These are phyloP conservation scores for Nesidiocoris tenuis DNA, from an alignment of 2,888 invertebrate species.

Conservation along the genomic window DNA sequence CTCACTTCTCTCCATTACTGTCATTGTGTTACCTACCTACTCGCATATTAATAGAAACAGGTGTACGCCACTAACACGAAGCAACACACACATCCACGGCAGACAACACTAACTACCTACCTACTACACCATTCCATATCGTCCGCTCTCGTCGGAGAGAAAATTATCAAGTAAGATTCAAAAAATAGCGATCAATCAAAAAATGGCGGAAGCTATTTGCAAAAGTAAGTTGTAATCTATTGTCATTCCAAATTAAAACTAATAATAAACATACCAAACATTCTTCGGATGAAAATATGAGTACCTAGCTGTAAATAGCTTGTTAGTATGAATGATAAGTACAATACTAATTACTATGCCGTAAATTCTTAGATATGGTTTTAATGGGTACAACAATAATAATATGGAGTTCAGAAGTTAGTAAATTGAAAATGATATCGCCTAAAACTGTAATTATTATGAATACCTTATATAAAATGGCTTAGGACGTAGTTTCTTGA, in stretches of 20 bases:
- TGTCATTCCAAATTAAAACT: conserved; percentile 11
- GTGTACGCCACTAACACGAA: too few species aligned
- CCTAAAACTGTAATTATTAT: conserved; percentile 39
- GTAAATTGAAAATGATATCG: conserved; percentile 33
- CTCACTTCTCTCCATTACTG: too few species aligned
- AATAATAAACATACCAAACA: conserved; percentile 11
- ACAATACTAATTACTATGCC: conserved; percentile 14
- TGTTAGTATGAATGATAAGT: conserved; percentile 27
- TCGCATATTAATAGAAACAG: too few species aligned
- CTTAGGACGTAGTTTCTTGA: conserved; percentile 11
- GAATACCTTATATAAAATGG: conserved; percentile 9
- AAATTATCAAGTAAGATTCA: conserved; percentile 15
- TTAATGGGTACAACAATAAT: conserved; percentile 40
- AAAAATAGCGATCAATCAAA: neutral
- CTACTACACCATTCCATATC: conserved; percentile 34
- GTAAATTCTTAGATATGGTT: conserved; percentile 28
- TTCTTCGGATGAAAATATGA: conserved; percentile 22
- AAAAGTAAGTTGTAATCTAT: conserved; percentile 22
- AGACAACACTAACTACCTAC: neutral
- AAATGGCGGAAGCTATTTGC: neutral
- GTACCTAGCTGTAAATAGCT: conserved; percentile 43
- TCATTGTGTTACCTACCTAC: too few species aligned
- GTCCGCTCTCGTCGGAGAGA: conserved; percentile 10
- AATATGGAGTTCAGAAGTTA: conserved; percentile 30
- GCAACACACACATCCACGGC: neutral